phyloP scores from a whole-genome alignment of 2,113 vertebrate species.

The Tonatia bakeri region DNA sequence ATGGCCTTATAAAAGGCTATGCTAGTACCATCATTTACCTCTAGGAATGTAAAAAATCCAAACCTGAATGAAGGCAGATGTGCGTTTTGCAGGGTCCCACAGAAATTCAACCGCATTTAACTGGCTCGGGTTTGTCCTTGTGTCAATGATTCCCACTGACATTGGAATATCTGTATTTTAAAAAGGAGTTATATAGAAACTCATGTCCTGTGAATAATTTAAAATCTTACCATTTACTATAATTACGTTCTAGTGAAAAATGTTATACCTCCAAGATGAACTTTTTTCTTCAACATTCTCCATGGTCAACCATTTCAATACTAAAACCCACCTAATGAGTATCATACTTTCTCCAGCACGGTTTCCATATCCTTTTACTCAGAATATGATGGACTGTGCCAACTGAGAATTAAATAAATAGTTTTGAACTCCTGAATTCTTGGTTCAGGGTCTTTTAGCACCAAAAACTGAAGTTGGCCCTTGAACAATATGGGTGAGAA shows the following conservation, averaged over 20 bases:
- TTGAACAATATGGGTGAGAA: neutral
- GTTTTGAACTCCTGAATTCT: neutral
- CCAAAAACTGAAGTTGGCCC: neutral
- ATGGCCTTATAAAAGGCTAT: conserved; percentile 44
- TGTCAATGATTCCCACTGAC: conserved; percentile 89
- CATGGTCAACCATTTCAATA: neutral
- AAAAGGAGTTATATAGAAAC: conserved; percentile 50
- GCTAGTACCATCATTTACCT: neutral
- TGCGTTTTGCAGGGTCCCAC: conserved; percentile 88
- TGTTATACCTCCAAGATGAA: neutral
- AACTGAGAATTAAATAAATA: neutral
- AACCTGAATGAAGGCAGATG: conserved; percentile 91
- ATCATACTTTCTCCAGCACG: neutral
- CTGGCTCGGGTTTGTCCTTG: conserved; percentile 86
- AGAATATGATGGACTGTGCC: neutral
- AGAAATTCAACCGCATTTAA: conserved; percentile 89
- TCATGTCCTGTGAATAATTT: conserved; percentile 12
- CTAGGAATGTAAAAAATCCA: conserved; percentile 75
- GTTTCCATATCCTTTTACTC: conserved; percentile 16
- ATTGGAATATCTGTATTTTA: conserved; percentile 86
- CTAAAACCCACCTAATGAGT: neutral
- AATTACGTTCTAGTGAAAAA: neutral
- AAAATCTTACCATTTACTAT: neutral
- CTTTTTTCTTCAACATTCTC: neutral
- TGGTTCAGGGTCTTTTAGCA: neutral